Evolutionary conservation across 2,113 vertebrate species (phyloP), one percentile per base, ranked within the genome.

Genomic region (Strix uralensis): DNA sequence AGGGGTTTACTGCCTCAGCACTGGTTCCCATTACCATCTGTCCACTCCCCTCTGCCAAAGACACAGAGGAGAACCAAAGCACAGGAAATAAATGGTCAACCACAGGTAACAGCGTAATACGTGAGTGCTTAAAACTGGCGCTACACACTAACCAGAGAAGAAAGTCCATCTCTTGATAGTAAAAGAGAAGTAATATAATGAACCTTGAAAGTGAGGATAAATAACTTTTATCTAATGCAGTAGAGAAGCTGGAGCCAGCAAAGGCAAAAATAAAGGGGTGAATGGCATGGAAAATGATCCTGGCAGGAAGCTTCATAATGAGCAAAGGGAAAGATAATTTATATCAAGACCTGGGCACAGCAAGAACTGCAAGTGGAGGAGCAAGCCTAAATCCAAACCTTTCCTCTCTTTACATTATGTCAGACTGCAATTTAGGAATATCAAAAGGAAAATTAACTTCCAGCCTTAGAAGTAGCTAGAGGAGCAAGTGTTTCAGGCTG

Each of bases 81-180:
- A 11, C 23, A 30, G 73, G 62, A 81, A 38, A 55, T 20, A 49
- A 71, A 47, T 3, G 25, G 13, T 54, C 22, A 15, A 27, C 42
- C 3, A 2, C 44, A 11, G 2, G 0, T 23, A 65, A 34, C 20
- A 40, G 44, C 2, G 1, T 40, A 7, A 40, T 44, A 66, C 6
- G 4, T 7, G 58, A 74, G 59, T 44, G 38, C n/a, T 67, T 52
- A 65, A n/a, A 86, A 54, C 27, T 5, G 22, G 36, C 26, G 16
- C 44, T 44, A 18, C 0, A 1, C 10, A 1, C 2, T 54, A 36
- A 32, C 22, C 29, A 12, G n/a, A 71, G 62, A 25, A 59, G 44
- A 87, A 18, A 70, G 26, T 52, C 59, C 34, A 13, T 49, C 38
- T 71, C 69, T 11, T 15, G 27, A 27, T 15, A 26, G 2, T 47